Conservation (phyloP, 2,888 invertebrate genomes). For the Caenorhabditis afra region DNA sequence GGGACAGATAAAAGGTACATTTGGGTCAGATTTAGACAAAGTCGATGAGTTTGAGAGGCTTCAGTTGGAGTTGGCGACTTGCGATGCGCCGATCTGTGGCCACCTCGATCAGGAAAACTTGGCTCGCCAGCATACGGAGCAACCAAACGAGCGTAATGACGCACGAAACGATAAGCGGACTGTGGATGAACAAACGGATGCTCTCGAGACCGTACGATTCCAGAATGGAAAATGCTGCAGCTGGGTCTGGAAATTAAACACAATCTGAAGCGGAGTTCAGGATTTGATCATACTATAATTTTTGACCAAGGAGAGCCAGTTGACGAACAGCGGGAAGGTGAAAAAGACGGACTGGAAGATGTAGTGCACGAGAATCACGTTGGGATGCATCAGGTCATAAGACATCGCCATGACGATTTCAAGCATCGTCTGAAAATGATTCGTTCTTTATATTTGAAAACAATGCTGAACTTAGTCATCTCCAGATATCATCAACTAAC, state of each 20-base stretch:
- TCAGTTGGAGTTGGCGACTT: neutral
- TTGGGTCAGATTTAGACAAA: neutral
- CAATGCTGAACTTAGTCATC: too few relatives aligned
- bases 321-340: neutral
- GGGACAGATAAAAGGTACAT: neutral
- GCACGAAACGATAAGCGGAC: too few relatives aligned
- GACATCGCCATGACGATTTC: slow-evolving; percentile 4
- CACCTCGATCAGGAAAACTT: slow-evolving; percentile 10
- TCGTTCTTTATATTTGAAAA: too few relatives aligned
- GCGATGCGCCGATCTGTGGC: slow-evolving; percentile 1
- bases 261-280: too few relatives aligned
- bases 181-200: too few relatives aligned
- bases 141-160: neutral
- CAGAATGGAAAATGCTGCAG: too few relatives aligned
- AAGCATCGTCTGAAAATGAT: neutral
- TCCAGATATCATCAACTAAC: too few relatives aligned
- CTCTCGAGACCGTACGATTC: too few relatives aligned
- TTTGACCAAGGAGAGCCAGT: neutral
- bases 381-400: neutral
- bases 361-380: slow-evolving; percentile 6
- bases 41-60: neutral
- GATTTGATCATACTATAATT: neutral
- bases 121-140: slow-evolving; percentile 3
- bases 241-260: too few relatives aligned
- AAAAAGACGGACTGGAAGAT: neutral